These are phyloP conservation scores for Cryptoprocta ferox DNA, from an alignment of 2,797 vertebrate species.

Conservation along the genomic window DNA sequence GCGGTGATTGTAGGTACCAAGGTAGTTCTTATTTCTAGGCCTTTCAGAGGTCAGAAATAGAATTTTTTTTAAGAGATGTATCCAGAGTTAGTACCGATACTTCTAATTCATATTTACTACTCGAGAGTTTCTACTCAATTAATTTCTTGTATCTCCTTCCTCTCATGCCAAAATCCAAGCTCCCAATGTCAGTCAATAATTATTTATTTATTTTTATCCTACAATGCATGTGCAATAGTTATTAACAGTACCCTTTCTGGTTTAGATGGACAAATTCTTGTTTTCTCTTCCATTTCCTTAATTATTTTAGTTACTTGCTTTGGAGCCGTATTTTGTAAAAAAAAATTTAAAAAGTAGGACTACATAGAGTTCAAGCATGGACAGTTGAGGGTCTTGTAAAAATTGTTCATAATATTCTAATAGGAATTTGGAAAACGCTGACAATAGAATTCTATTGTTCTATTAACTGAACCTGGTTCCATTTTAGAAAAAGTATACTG, in stretches of 20 bases:
- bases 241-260: neutral
- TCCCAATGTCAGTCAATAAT: neutral
- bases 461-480: neutral
- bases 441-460: neutral
- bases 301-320: neutral
- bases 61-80: neutral
- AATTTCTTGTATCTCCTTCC: neutral
- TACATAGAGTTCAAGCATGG: neutral
- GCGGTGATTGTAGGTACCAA: neutral
- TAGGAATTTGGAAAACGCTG: neutral
- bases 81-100: neutral
- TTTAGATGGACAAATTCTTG: neutral
- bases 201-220: neutral
- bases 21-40: neutral
- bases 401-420: neutral
- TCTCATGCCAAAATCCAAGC: neutral
- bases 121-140: neutral
- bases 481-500: neutral
- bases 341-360: neutral
- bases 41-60: neutral
- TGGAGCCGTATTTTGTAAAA: neutral
- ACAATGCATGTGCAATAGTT: neutral
- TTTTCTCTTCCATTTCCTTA: neutral
- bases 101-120: neutral
- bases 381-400: neutral